Evolutionary conservation across 2,888 invertebrate genomes (phyloP).

Genomic region (Noctuana brunneofusca): DNA sequence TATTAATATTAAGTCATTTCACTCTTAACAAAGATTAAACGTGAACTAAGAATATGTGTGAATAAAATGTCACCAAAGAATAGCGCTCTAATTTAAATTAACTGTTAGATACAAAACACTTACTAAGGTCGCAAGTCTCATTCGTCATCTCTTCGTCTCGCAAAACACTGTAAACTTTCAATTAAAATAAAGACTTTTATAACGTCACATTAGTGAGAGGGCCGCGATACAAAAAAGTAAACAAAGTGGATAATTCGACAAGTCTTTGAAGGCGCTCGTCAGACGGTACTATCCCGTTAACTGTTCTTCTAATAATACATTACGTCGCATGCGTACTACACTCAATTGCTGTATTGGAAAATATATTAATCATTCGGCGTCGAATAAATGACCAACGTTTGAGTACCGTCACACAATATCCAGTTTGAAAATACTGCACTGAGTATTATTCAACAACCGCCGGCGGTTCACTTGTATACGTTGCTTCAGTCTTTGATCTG

Average conservation of each 20-base stretch:
- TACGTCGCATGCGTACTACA: constrained; percentile 73
- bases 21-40: neutral
- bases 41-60: neutral
- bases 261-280: constrained; percentile 45
- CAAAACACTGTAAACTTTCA: constrained; percentile 37
- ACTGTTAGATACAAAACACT: constrained; percentile 10
- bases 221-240: constrained; percentile 41
- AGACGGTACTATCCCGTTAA: constrained; percentile 61
- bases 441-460: constrained; percentile 64
- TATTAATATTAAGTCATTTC: too few relatives aligned
- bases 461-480: constrained; percentile 42
- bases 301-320: constrained; percentile 68
- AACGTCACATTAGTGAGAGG: constrained; percentile 33
- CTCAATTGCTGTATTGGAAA: constrained; percentile 74
- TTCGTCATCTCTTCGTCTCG: constrained; percentile 24
- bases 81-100: neutral
- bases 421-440: constrained; percentile 67
- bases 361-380: constrained; percentile 69
- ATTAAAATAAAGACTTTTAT: constrained; percentile 35
- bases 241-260: constrained; percentile 47
- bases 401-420: constrained; percentile 54
- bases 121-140: constrained; percentile 29
- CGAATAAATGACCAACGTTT: constrained; percentile 53
- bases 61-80: neutral
- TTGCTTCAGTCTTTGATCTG: constrained; percentile 24